Evolutionary conservation across 2,113 vertebrate species (phyloP), one percentile per base, ranked within the genome.

Genomic region (Saccopteryx bilineata): DNA sequence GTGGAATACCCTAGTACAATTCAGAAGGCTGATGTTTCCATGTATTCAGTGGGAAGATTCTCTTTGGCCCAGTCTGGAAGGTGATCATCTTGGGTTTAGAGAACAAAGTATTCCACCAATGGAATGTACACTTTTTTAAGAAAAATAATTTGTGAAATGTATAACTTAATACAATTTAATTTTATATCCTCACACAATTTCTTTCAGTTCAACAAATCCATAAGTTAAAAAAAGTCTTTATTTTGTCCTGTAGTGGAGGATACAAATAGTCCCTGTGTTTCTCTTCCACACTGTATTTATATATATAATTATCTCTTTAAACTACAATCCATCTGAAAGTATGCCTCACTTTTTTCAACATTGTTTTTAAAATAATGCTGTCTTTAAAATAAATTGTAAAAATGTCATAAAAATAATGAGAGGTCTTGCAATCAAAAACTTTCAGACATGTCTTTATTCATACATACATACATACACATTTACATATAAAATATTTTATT

Each of bases 361-460:
- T 97, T 94, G 68, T 81, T 98, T 68, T 95, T 97, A 76, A 97
- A 96, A 92, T 96, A 68, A 96, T 39, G 39, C 39, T 39, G 39
- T 79, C 95, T 98, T 96, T 26, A 96, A 89, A 98, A 98, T 98
- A 98, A 98, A 98, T 79, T 95, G 81, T 82, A 95, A 90, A 78
- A 96, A 95, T n/a, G 17, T 56, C 72, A 92, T 46, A 87, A 26
- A 48, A 46, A 33, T 28, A 5, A 58, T 33, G 18, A 58, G 18
- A 23, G 5, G 6, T 33, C 19, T 3, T 24, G 10, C 19, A 54
- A 24, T 79, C 54, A 79, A 79, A 13, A 79, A 79, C 5, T 23
- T 72, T 48, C 19, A 79, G 31, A 79, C 31, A 33, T 13, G 71
- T 24, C 11, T 39, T 39, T 23, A 48, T 46, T n/a, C n/a, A 46